phyloP scores from a whole-genome alignment of 2,113 vertebrate species.

The Paedocypris sp. region DNA sequence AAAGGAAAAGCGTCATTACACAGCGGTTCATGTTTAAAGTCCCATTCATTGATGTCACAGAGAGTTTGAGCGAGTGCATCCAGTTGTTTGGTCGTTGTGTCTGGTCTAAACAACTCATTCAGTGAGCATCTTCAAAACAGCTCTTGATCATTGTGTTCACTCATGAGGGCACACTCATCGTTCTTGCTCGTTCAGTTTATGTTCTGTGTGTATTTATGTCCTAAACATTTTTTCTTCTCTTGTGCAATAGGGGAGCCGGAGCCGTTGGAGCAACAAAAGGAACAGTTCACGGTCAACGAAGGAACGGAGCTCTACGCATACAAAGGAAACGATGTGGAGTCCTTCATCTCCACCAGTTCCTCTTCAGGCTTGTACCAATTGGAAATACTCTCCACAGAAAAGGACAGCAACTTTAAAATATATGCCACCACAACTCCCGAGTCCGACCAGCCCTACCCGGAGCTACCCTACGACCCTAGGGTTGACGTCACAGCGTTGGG shows the following conservation, averaged over 20 bases:
- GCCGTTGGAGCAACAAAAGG: conserved; percentile 84
- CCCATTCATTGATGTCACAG: not conserved
- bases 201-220: not conserved
- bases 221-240: conserved; percentile 20
- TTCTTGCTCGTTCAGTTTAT: not conserved
- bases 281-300: conserved; percentile 71
- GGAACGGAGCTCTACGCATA: conserved; percentile 84
- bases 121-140: not conserved
- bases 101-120: conserved; percentile 3
- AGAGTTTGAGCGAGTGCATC: not conserved
- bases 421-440: conserved; percentile 92
- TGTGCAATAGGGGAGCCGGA: conserved; percentile 75
- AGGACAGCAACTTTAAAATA: conserved; percentile 90
- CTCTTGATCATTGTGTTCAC: not conserved
- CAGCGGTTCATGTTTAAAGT: not conserved
- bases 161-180: not conserved
- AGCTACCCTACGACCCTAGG: conserved; percentile 85
- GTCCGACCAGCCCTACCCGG: conserved; percentile 89
- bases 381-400: conserved; percentile 92
- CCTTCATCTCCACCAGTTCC: conserved; percentile 78
- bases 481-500: conserved; percentile 87
- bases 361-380: conserved; percentile 87
- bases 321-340: conserved; percentile 93
- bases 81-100: conserved; percentile 1
- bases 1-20: conserved; percentile 15